A percentile compares a stretch with the other conserved stretches of the same genome.
These are phyloP conservation scores for Epinotia ramella DNA, from an alignment of 2,888 invertebrate genomes.

Conservation along the genomic window DNA sequence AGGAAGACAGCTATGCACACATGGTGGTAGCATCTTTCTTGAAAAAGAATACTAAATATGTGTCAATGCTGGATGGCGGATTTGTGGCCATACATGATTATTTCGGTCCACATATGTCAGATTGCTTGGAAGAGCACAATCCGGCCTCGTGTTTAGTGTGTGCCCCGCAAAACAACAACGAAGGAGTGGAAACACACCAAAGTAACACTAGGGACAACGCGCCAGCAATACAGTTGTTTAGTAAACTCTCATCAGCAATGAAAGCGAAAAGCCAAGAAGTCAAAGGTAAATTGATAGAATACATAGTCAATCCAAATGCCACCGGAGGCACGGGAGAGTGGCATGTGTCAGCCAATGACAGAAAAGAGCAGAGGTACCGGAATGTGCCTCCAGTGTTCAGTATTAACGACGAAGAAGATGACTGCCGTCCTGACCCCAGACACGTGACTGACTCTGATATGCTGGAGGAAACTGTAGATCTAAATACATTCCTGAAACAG, in stretches of 20 bases:
- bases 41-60: slow-evolving; percentile 96
- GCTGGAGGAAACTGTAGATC: slow-evolving; percentile 90
- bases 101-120: slow-evolving; percentile 92
- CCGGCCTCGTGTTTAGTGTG: slow-evolving; percentile 93
- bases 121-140: slow-evolving; percentile 94
- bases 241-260: slow-evolving; percentile 94
- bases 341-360: slow-evolving; percentile 94
- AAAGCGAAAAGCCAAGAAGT: slow-evolving; percentile 96
- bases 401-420: slow-evolving; percentile 93
- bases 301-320: slow-evolving; percentile 94
- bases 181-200: slow-evolving; percentile 59
- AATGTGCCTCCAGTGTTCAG: slow-evolving; percentile 97
- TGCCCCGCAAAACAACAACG: slow-evolving; percentile 82
- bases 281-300: slow-evolving; percentile 95
- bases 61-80: slow-evolving; percentile 96
- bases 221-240: slow-evolving; percentile 89
- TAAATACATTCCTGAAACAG: slow-evolving; percentile 92
- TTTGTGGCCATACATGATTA: slow-evolving; percentile 94
- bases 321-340: slow-evolving; percentile 87
- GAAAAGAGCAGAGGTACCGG: slow-evolving; percentile 94
- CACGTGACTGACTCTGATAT: slow-evolving; percentile 86
- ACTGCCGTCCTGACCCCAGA: slow-evolving; percentile 68
- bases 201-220: slow-evolving; percentile 69
- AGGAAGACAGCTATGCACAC: slow-evolving; percentile 97
- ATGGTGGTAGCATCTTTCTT: slow-evolving; percentile 99